These are phyloP conservation scores for Muscicapa adusta DNA, from an alignment of 2,113 vertebrate genomes.

Conservation along the genomic window DNA sequence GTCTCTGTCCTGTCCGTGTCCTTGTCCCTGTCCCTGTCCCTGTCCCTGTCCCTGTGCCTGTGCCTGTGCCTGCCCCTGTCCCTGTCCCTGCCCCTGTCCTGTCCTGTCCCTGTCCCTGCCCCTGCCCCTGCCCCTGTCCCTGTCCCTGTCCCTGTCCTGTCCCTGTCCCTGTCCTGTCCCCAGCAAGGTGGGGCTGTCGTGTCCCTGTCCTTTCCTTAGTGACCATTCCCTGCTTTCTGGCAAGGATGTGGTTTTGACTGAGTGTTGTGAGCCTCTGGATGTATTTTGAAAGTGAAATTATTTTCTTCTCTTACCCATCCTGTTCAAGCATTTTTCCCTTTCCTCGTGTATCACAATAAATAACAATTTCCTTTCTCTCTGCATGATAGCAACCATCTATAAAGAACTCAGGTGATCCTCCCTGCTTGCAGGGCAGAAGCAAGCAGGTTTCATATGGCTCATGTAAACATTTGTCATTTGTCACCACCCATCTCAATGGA, in stretches of 20 bases:
- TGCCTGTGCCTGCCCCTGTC: background rate
- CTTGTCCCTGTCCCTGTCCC: background rate
- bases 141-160: background rate
- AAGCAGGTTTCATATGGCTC: background rate
- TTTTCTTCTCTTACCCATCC: background rate
- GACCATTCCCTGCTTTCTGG: background rate
- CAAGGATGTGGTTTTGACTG: background rate
- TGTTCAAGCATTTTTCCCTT: background rate
- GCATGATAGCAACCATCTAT: background rate
- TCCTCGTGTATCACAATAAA: background rate
- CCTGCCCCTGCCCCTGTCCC: no score
- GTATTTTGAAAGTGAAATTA: background rate
- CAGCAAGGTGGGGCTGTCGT: rapidly evolving
- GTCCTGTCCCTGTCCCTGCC: no score
- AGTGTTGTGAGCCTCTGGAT: background rate
- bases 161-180: background rate
- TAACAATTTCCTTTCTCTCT: background rate
- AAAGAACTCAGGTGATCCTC: constrained; percentile 56
- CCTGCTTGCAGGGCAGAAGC: constrained; percentile 18
- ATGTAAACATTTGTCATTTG: background rate
- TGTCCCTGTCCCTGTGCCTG: background rate
- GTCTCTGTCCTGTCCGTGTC: no score
- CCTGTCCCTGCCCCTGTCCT: background rate
- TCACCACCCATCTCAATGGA: background rate
- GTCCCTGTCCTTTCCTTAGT: rapidly evolving